Percentiles rank a stretch among this genome's conserved stretches.
Evolutionary conservation across 2,113 vertebrate species (phyloP).

Genomic region (Microtus montanus): DNA sequence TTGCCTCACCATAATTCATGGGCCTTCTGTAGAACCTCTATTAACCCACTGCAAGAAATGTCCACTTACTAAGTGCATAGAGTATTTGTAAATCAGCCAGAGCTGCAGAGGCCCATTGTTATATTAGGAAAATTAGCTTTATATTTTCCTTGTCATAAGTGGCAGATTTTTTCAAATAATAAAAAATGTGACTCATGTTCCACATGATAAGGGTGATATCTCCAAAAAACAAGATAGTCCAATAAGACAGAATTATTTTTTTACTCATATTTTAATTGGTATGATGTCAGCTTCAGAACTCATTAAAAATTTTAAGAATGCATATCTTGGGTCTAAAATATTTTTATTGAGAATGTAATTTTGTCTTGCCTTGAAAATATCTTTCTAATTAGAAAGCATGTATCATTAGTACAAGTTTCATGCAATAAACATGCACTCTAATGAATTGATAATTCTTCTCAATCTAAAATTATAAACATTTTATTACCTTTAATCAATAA

Average conservation of each 20-base stretch:
- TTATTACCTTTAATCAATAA: conserved; percentile 73
- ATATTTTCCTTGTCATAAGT: conserved; percentile 4
- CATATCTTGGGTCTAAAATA: conserved; percentile 71
- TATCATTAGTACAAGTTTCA: conserved; percentile 60
- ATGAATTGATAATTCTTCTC: conserved; percentile 79
- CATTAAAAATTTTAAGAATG: conserved; percentile 70
- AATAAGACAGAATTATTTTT: conserved; percentile 70
- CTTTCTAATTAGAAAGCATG: conserved; percentile 80
- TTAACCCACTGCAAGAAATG: conserved; percentile 33
- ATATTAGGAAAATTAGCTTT: conserved; percentile 67
- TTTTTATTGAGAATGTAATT: conserved; percentile 79
- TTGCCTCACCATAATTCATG: conserved; percentile 28
- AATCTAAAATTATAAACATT: conserved; percentile 76
- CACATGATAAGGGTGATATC: conserved; percentile 41
- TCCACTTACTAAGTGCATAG: conserved; percentile 39
- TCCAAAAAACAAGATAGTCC: conserved; percentile 48
- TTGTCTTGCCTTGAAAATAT: conserved; percentile 71
- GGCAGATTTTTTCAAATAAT: conserved; percentile 43
- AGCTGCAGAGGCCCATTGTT: conserved; percentile 16
- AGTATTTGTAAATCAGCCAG: conserved; percentile 49
- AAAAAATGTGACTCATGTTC: conserved; percentile 39
- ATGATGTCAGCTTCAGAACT: conserved; percentile 70
- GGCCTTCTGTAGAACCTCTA: conserved; percentile 52
- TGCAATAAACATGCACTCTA: conserved; percentile 58
- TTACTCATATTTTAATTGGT: conserved; percentile 69